phyloP scores from a whole-genome alignment of 2,113 vertebrate species.

The Pomatostomus ruficeps region DNA sequence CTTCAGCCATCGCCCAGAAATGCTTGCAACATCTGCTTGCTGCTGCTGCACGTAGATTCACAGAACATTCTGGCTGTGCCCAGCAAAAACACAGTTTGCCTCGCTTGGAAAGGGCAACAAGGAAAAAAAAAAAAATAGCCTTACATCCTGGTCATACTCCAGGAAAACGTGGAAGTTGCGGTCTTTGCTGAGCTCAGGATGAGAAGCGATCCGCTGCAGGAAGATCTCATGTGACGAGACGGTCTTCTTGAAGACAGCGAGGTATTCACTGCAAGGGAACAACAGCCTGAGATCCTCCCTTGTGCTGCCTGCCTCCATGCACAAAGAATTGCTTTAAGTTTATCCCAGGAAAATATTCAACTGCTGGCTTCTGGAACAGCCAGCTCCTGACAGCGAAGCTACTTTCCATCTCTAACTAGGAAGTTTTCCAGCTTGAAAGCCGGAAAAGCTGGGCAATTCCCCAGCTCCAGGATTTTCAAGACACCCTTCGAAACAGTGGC shows the following conservation, averaged over 20 bases:
- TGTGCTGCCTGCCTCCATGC: not conserved
- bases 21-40: not conserved
- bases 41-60: not conserved
- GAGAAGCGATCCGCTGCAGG: conserved; percentile 89
- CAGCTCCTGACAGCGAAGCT: not conserved
- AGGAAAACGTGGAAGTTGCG: conserved; percentile 96
- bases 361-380: not conserved
- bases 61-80: not conserved
- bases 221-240: conserved; percentile 96
- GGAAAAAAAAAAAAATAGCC: conserved; percentile 47
- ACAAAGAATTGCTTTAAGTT: not conserved
- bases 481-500: not conserved
- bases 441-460: not conserved
- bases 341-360: not conserved
- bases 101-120: not conserved
- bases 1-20: not conserved
- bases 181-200: conserved; percentile 90
- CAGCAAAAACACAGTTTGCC: not conserved
- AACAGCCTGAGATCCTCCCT: not conserved
- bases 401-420: not conserved
- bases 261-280: conserved; percentile 76
- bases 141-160: conserved; percentile 97
- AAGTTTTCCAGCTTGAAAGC: not conserved
- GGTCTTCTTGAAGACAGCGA: conserved; percentile 98
- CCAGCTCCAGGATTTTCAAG: not conserved